Evolutionary conservation across 1,140 invertebrate species (phyloP).

Genomic region (Pseudobourletiella spinata): DNA sequence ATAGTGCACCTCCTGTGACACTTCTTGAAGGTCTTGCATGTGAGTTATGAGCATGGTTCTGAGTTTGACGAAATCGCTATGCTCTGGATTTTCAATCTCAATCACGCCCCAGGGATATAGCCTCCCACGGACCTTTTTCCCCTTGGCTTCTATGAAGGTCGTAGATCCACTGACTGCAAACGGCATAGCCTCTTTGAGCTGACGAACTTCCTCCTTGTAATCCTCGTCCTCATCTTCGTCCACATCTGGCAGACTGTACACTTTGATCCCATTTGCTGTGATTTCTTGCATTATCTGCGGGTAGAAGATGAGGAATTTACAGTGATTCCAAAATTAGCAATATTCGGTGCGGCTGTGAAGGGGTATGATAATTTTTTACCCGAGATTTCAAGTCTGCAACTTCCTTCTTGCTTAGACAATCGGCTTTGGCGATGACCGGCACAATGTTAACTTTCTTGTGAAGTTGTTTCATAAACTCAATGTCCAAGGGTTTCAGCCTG

Average conservation of each 20-base stretch:
- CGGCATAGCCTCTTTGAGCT: slow-evolving; percentile 85
- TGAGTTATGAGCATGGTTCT: slow-evolving; percentile 95
- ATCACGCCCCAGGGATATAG: slow-evolving; percentile 98
- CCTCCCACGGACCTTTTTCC: slow-evolving; percentile 78
- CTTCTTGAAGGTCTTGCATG: slow-evolving; percentile 93
- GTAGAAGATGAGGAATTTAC: too few relatives aligned
- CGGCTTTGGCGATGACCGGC: slow-evolving; percentile 91
- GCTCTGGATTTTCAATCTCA: slow-evolving; percentile 98
- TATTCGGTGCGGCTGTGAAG: neutral
- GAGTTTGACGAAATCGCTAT: slow-evolving; percentile 97
- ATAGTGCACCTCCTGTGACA: slow-evolving; percentile 68
- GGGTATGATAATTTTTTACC: slow-evolving; percentile 42
- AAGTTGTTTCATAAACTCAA: slow-evolving; percentile 97
- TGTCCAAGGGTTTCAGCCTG: slow-evolving; percentile 85
- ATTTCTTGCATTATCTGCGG: slow-evolving; percentile 69
- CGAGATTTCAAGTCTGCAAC: slow-evolving; percentile 77
- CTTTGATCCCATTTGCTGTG: slow-evolving; percentile 70
- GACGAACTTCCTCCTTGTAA: slow-evolving; percentile 85
- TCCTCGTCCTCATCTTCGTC: slow-evolving; percentile 91
- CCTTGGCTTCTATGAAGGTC: slow-evolving; percentile 78
- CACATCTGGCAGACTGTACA: slow-evolving; percentile 93
- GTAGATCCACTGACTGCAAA: slow-evolving; percentile 99
- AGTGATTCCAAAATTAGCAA: slow-evolving; percentile 31
- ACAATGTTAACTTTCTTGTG: slow-evolving; percentile 99
- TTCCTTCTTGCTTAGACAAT: slow-evolving; percentile 94